Evolutionary conservation across 2,113 vertebrate genomes (phyloP).

Genomic region (Hyaena hyaena): DNA sequence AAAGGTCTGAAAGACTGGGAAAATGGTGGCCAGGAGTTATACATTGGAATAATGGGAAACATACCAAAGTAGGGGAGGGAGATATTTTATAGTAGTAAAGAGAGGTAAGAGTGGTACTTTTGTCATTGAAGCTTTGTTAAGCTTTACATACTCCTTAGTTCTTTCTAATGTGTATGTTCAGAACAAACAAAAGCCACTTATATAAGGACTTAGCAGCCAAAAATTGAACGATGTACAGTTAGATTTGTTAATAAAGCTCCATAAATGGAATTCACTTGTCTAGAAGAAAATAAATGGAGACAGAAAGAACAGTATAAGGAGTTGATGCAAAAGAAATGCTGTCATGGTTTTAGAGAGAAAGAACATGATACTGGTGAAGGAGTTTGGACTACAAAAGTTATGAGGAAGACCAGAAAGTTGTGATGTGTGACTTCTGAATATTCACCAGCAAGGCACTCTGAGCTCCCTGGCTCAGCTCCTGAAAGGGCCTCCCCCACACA

Average conservation of each 20-base stretch:
- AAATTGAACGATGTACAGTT: constrained; percentile 18
- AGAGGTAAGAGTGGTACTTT: neutral
- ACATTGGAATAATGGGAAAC: neutral
- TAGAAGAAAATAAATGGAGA: neutral
- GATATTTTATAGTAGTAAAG: neutral
- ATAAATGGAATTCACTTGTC: constrained; percentile 32
- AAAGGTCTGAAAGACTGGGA: neutral
- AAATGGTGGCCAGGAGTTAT: neutral
- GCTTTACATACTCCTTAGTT: neutral
- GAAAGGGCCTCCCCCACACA: neutral
- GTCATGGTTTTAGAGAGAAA: neutral
- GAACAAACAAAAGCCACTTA: constrained; percentile 44
- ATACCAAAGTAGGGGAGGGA: neutral
- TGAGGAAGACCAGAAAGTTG: constrained; percentile 15
- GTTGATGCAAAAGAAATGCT: neutral
- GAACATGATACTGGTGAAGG: neutral
- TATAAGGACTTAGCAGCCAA: neutral
- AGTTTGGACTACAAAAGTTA: constrained; percentile 29
- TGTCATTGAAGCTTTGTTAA: constrained; percentile 39
- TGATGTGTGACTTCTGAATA: constrained; percentile 20
- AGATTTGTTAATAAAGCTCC: neutral
- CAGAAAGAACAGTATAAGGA: neutral
- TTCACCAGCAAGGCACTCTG: constrained; percentile 35
- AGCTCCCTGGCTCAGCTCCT: constrained; percentile 30
- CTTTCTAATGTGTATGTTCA: neutral